A percentile compares a stretch with the other conserved stretches of the same genome.
These are phyloP conservation scores for Ursus arctos DNA, from an alignment of 2,113 vertebrate species.

Conservation along the genomic window DNA sequence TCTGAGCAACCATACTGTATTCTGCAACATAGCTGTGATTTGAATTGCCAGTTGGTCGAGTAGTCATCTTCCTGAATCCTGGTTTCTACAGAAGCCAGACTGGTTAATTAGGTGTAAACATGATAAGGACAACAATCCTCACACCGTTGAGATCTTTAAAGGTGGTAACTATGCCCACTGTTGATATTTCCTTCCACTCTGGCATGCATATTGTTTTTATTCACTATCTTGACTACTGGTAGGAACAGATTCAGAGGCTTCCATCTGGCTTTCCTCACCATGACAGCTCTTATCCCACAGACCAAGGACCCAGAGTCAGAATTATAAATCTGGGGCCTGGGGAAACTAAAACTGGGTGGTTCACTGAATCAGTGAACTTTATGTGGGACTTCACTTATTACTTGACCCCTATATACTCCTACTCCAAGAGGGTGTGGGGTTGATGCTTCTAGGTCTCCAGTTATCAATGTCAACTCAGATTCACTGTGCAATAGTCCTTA, in stretches of 20 bases:
- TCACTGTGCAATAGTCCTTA: not conserved
- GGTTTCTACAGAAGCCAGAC: not conserved
- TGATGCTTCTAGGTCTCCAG: not conserved
- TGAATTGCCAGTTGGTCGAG: not conserved
- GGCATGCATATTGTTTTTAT: not conserved
- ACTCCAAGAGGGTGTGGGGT: not conserved
- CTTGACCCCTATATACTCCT: not conserved
- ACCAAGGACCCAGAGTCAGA: not conserved
- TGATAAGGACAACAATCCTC: not conserved
- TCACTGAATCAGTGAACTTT: not conserved
- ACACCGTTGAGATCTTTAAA: not conserved
- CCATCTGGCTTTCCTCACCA: not conserved
- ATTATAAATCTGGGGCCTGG: not conserved
- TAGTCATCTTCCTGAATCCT: not conserved
- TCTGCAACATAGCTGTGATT: not conserved
- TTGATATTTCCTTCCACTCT: not conserved
- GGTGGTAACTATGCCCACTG: not conserved
- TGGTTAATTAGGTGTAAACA: not conserved
- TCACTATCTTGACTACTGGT: not conserved
- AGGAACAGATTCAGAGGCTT: not conserved
- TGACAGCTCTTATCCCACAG: not conserved
- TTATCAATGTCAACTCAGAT: not conserved
- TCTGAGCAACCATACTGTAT: not conserved
- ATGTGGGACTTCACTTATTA: not conserved
- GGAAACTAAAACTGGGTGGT: not conserved